Percentiles rank a stretch among this genome's conserved stretches.
Conservation (phyloP, 1,140 invertebrate genomes). For the Halyomorpha halys region DNA sequence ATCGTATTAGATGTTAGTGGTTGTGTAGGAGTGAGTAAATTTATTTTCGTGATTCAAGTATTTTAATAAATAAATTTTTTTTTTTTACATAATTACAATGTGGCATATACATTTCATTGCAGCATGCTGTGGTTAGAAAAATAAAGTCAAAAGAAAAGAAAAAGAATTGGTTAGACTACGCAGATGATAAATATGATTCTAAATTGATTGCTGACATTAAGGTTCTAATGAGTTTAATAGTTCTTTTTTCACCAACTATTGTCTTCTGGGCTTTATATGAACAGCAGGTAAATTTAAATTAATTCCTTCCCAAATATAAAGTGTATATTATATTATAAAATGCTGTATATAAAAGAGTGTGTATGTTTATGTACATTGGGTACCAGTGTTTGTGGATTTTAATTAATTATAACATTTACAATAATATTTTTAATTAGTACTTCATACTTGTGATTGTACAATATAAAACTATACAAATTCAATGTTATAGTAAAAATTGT, state of each 20-base stretch:
- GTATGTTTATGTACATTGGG: no score
- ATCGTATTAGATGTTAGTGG: constrained; percentile 63
- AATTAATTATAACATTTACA: no score
- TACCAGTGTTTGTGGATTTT: no score
- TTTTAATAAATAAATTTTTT: background rate
- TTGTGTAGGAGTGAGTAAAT: constrained; percentile 64
- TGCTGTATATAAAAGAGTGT: no score
- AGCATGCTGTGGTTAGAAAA: constrained; percentile 39
- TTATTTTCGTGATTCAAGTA: no score
- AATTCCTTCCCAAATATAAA: no score
- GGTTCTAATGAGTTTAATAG: constrained; percentile 54
- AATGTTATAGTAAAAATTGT: no score
- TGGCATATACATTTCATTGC: constrained; percentile 35
- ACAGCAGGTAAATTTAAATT: constrained; percentile 50
- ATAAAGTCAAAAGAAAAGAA: constrained; percentile 41
- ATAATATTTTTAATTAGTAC: no score
- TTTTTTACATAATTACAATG: constrained; percentile 32
- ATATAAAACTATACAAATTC: no score
- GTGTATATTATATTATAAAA: no score
- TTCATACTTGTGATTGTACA: no score
- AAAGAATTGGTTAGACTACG: constrained; percentile 70
- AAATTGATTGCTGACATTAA: constrained; percentile 66
- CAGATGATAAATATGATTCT: constrained; percentile 54
- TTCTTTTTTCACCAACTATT: constrained; percentile 71
- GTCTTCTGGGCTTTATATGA: constrained; percentile 85